Base-by-base conservation (phyloP, 2,888 invertebrate species). In the Hermaeophaga mercurialis region DNA sequence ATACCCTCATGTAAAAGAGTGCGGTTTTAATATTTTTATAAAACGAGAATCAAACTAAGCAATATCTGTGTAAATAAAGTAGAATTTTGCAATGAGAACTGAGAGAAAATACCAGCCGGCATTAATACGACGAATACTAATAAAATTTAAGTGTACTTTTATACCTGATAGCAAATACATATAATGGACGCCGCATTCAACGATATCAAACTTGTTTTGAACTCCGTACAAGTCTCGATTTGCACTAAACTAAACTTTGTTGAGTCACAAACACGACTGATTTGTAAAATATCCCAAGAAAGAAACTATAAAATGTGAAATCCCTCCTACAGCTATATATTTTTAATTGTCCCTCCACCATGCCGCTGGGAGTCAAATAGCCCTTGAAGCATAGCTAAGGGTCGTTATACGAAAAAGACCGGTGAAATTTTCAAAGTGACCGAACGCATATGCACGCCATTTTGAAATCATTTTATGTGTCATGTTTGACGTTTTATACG, bases 281-380 rank as follows among this genome's bases (percentile, higher is more conserved):
- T 74, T 75, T 74, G 70, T 73, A 63, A 69, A 71, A 72, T 71
- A 70, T 71, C 66, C 69, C 62, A 65, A 64, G 71, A 70, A 70
- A 70, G 70, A 72, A 74, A 71, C 73, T 70, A 73, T 74, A 73
- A 73, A 75, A 73, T 68, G 64, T 66, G 62, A 71, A 72, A 71
- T 74, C 75, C 75, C 75, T 75, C 72, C 75, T 74, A 72, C 74
- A 65, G 68, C 69, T 68, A 72, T 71, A 73, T 70, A 72, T 72
- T 73, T 75, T 75, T 75, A 75, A 75, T 75, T 73, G 71, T 73
- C 69, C 73, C 70, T 71, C 71, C 68, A 67, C 71, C 73, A 68
- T 70, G 64, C 59, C 62, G 66, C 19, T 34, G 61, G n/a, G 62
- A 68, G 62, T 66, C 62, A 62, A 70, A 68, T 66, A 64, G 70